These are phyloP conservation scores for Drosophila kikkawai DNA, from an alignment of 1,140 invertebrate species.

Conservation along the genomic window DNA sequence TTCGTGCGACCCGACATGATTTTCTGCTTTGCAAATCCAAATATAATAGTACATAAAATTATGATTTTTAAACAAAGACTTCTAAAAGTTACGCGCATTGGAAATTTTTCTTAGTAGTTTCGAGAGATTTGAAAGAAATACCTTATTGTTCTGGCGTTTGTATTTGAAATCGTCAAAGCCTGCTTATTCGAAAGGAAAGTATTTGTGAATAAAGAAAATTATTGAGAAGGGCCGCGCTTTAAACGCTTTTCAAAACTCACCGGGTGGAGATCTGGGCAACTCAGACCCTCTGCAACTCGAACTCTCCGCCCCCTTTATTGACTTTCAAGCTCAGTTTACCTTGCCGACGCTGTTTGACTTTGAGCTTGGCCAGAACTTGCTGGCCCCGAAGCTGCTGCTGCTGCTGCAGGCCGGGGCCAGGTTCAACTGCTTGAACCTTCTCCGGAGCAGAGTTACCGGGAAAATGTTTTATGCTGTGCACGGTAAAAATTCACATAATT, in stretches of 20 bases:
- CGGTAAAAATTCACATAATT: conserved; percentile 79
- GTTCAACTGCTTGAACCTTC: conserved; percentile 24
- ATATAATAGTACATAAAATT: background rate
- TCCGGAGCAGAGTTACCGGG: conserved; percentile 4
- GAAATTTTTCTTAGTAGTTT: background rate
- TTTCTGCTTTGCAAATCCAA: background rate
- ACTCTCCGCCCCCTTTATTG: conserved; percentile 24
- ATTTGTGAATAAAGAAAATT: background rate
- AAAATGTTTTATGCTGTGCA: conserved; percentile 77
- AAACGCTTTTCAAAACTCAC: conserved; percentile 18
- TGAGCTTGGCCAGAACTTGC: conserved; percentile 61
- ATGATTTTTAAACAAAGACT: background rate
- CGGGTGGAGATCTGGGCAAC: background rate
- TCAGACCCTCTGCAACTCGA: conserved; percentile 9
- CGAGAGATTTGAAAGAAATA: background rate
- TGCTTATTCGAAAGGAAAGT: background rate
- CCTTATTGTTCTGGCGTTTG: background rate
- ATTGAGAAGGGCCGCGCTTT: background rate
- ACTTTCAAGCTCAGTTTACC: conserved; percentile 62
- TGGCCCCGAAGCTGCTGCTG: conserved; percentile 24
- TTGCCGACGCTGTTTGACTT: conserved; percentile 59
- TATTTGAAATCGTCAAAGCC: background rate
- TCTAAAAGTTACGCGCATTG: background rate
- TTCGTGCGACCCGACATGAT: background rate
- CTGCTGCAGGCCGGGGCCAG: conserved; percentile 29